Conservation (phyloP, 2,113 vertebrate species). For the Cephalopholis sonnerati region DNA sequence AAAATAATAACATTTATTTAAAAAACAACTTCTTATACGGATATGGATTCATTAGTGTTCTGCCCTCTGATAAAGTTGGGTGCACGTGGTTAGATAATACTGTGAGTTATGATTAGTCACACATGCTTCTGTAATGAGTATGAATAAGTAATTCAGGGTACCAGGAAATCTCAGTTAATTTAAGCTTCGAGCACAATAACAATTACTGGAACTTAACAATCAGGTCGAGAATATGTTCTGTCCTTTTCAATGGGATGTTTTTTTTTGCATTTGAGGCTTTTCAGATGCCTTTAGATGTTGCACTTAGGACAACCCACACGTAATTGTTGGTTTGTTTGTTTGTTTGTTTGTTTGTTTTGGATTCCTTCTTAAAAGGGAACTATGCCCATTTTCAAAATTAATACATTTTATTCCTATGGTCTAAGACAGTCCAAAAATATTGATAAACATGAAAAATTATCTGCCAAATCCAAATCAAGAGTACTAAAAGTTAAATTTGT, state of each 20-base stretch:
- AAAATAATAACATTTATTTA: neutral
- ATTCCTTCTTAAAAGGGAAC: too few species aligned
- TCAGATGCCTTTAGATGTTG: neutral
- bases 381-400: too few species aligned
- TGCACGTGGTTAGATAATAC: neutral
- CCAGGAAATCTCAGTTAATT: conserved; percentile 6
- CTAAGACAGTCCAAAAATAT: too few species aligned
- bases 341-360: too few species aligned
- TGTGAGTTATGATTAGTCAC: neutral
- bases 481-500: too few species aligned
- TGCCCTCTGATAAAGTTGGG: neutral
- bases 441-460: too few species aligned
- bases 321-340: too few species aligned
- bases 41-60: neutral
- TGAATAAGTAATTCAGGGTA: neutral
- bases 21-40: neutral
- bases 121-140: conserved; percentile 1
- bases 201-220: neutral
- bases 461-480: too few species aligned
- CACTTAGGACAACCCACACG: neutral
- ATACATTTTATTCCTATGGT: too few species aligned
- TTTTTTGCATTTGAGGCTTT: neutral
- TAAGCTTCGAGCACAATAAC: neutral
- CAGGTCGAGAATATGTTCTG: neutral
- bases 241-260: neutral